Conservation (phyloP, 2,888 invertebrate genomes). For the Bruchidius siliquastri region DNA sequence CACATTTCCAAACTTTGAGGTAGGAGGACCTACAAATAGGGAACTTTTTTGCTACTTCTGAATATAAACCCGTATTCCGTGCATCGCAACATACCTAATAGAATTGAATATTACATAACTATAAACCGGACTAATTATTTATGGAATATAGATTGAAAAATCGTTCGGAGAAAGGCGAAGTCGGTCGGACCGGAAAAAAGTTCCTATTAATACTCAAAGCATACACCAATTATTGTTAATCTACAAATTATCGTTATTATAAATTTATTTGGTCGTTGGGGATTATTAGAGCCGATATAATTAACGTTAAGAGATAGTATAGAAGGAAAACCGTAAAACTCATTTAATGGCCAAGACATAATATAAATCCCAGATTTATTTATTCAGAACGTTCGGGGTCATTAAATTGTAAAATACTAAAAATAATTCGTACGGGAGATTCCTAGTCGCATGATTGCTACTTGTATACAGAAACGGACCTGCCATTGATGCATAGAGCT, state of each 20-base stretch:
- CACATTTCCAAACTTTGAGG: neutral
- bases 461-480: neutral
- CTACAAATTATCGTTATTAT: neutral
- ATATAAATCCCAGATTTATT: neutral
- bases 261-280: neutral
- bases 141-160: constrained; percentile 33
- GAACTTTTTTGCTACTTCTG: neutral
- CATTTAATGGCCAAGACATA: neutral
- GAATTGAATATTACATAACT: neutral
- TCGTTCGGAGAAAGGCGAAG: constrained; percentile 21
- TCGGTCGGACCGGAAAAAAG: neutral
- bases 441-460: neutral
- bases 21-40: neutral
- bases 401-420: neutral
- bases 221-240: neutral
- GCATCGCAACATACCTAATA: neutral
- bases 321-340: neutral
- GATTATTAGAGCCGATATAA: neutral
- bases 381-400: neutral
- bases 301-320: neutral
- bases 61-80: neutral
- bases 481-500: neutral
- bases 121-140: constrained; percentile 17
- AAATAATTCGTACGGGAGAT: neutral
- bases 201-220: neutral